These are phyloP conservation scores for Borostomias antarcticus DNA, from an alignment of 2,797 vertebrate species.

Conservation along the genomic window DNA sequence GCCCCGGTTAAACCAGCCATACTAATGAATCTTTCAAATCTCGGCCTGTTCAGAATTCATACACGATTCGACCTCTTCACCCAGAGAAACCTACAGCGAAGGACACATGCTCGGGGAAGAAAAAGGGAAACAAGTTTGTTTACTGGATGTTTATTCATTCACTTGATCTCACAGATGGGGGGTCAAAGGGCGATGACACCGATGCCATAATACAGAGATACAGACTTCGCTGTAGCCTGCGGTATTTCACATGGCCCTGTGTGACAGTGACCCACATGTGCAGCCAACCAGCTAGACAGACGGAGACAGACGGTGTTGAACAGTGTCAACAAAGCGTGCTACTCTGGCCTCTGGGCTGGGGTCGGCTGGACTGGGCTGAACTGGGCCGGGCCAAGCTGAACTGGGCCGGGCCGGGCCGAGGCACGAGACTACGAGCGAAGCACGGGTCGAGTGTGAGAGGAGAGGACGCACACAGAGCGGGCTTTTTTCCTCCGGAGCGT, in stretches of 20 bases:
- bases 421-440: constrained; percentile 29
- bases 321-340: constrained; percentile 22
- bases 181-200: constrained; percentile 23
- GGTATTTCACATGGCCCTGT: constrained; percentile 57
- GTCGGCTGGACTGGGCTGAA: neutral
- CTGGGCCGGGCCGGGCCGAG: constrained; percentile 3
- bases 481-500: constrained; percentile 44
- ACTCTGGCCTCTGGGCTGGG: constrained; percentile 14
- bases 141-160: neutral
- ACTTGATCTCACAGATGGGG: neutral
- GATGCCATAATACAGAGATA: constrained; percentile 29
- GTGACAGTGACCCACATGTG: constrained; percentile 55
- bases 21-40: no score
- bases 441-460: neutral
- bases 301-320: constrained; percentile 24
- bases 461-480: constrained; percentile 40
- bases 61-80: no score
- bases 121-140: neutral
- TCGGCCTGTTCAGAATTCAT: no score
- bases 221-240: constrained; percentile 29
- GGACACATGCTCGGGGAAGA: no score
- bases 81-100: no score
- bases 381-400: no score
- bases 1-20: no score
- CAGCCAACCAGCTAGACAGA: constrained; percentile 30